Conservation (phyloP, 2,113 vertebrate species). For the Macaca nemestrina region DNA sequence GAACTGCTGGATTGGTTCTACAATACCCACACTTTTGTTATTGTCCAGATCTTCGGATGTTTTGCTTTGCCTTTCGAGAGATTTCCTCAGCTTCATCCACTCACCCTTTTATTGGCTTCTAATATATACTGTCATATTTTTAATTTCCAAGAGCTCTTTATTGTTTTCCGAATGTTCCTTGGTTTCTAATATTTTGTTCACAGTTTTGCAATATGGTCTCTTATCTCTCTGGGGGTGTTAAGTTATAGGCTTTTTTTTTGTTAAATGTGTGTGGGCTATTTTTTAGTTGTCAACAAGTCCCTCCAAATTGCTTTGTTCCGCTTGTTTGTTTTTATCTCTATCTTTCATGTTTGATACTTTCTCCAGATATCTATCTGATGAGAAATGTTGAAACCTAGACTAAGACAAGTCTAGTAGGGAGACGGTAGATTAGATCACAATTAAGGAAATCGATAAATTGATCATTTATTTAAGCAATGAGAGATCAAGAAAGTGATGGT, state of each 20-base stretch:
- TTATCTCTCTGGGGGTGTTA: conserved; percentile 19
- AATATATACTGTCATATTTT: not conserved
- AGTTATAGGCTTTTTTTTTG: not conserved
- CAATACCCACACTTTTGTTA: not conserved
- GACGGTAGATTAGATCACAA: not conserved
- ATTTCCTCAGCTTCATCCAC: not conserved
- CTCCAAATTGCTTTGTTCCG: not conserved
- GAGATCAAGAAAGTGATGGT: not conserved
- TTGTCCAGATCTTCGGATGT: not conserved
- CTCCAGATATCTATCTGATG: not conserved
- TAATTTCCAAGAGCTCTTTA: not conserved
- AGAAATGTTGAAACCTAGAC: not conserved
- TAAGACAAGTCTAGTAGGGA: not conserved
- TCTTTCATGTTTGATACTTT: not conserved
- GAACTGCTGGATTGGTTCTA: not conserved
- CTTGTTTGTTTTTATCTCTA: conserved; percentile 9
- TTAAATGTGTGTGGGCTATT: not conserved
- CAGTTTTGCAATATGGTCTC: not conserved
- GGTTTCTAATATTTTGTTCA: not conserved
- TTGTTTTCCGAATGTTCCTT: conserved; percentile 22
- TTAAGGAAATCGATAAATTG: not conserved
- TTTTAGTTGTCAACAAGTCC: not conserved
- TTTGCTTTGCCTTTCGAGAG: conserved; percentile 2
- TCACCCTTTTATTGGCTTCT: conserved; percentile 7
- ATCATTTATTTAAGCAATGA: not conserved